Conservation (phyloP, 1,140 invertebrate genomes). For the Araneus ventricosus region DNA sequence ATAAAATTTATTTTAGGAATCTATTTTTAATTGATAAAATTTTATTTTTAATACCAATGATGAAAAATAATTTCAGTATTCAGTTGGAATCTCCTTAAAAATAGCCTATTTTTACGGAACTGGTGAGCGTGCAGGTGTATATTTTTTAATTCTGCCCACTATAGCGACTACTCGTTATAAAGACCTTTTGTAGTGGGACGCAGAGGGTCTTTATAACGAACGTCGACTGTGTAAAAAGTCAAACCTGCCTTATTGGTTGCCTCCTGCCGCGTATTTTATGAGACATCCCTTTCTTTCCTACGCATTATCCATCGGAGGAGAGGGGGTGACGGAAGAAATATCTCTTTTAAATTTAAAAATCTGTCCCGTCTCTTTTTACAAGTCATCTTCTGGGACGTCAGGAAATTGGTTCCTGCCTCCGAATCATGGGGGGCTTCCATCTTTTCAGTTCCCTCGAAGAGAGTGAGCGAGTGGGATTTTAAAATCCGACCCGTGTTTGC, state of each 20-base stretch:
- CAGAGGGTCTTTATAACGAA: no score
- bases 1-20: no score
- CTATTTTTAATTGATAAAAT: no score
- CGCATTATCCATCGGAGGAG: not conserved
- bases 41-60: no score
- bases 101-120: no score
- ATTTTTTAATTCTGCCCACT: no score
- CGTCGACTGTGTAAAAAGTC: not conserved
- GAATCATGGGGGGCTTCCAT: not conserved
- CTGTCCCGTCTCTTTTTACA: not conserved
- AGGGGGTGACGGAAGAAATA: not conserved
- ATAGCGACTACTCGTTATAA: no score
- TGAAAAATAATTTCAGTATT: no score
- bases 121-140: no score
- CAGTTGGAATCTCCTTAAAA: no score
- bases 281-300: not conserved
- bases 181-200: no score
- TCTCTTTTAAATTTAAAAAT: constrained; percentile 26
- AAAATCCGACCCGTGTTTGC: constrained; percentile 1
- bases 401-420: not conserved
- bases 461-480: not conserved
- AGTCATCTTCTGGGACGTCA: constrained; percentile 3
- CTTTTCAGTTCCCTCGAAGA: not conserved
- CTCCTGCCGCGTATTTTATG: not conserved
- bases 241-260: not conserved